Evolutionary conservation across 2,888 invertebrate species (phyloP).

Genomic region (Brachynemurus nebulosus): DNA sequence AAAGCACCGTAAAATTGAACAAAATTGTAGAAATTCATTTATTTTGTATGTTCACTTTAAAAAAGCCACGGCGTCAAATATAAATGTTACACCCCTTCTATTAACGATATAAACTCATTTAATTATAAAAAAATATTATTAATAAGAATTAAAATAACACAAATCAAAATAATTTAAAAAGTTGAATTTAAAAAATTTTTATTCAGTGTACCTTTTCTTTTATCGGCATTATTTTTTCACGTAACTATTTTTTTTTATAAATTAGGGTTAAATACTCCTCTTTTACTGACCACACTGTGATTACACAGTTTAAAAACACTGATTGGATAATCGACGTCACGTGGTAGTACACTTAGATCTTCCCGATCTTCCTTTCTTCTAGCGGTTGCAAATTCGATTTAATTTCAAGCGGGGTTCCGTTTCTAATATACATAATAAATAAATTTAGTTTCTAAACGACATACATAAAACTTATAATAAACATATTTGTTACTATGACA

Average conservation of each 20-base stretch:
- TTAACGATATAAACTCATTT: constrained; percentile 20
- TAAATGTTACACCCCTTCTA: constrained; percentile 15
- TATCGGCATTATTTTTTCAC: constrained; percentile 27
- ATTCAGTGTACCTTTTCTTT: constrained; percentile 29
- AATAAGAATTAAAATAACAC: background rate
- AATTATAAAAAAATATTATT: background rate
- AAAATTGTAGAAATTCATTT: too few relatives aligned
- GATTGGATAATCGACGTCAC: constrained; percentile 24
- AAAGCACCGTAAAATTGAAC: too few relatives aligned
- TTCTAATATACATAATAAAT: too few relatives aligned
- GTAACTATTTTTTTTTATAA: constrained; percentile 3
- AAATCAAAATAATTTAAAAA: constrained; percentile 1
- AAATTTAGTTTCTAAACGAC: too few relatives aligned
- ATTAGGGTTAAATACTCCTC: constrained; percentile 23
- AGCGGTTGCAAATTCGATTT: too few relatives aligned
- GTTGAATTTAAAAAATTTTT: background rate
- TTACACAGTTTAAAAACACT: constrained; percentile 19
- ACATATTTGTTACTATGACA: too few relatives aligned
- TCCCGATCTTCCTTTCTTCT: too few relatives aligned
- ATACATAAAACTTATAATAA: too few relatives aligned
- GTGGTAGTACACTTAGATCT: too few relatives aligned
- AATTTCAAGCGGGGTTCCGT: too few relatives aligned
- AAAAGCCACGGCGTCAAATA: constrained; percentile 29
- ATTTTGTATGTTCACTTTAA: too few relatives aligned
- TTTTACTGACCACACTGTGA: too few relatives aligned